Evolutionary conservation across 1,140 invertebrate species (phyloP).

Genomic region (Atta cephalotes): DNA sequence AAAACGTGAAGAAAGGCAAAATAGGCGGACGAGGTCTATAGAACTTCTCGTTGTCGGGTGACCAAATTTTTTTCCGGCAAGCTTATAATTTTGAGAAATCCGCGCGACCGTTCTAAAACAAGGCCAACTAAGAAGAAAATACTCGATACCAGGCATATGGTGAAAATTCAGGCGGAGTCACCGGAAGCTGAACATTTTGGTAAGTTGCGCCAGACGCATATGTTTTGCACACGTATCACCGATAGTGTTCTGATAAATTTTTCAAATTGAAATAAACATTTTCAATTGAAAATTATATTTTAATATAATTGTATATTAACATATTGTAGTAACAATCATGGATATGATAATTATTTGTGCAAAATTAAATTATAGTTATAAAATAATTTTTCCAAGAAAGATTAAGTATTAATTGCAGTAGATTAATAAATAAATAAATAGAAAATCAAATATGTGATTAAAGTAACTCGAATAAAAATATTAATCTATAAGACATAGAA

Average conservation of each 20-base stretch:
- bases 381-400: not conserved
- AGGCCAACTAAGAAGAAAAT: not conserved
- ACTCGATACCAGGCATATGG: constrained; percentile 42
- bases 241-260: not conserved
- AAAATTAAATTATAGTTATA: not conserved
- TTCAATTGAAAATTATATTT: not conserved
- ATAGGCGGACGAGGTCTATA: constrained; percentile 17
- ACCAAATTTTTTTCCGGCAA: constrained; percentile 19
- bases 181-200: constrained; percentile 17
- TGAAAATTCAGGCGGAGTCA: constrained; percentile 6
- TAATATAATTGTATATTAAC: not conserved
- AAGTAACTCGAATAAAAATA: not conserved
- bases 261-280: not conserved
- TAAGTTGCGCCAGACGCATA: not conserved
- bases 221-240: constrained; percentile 6
- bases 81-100: constrained; percentile 15
- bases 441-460: not conserved
- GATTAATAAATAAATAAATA: not conserved
- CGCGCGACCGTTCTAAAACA: not conserved
- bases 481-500: not conserved
- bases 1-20: constrained; percentile 27
- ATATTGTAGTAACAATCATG: not conserved
- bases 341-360: not conserved
- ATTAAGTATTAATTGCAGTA: not conserved
- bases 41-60: not conserved